Percentiles rank a stretch among this genome's conserved stretches.
These are phyloP conservation scores for Phenganax marumi DNA, from an alignment of 92 coral and sea anemone species.

Conservation along the genomic window DNA sequence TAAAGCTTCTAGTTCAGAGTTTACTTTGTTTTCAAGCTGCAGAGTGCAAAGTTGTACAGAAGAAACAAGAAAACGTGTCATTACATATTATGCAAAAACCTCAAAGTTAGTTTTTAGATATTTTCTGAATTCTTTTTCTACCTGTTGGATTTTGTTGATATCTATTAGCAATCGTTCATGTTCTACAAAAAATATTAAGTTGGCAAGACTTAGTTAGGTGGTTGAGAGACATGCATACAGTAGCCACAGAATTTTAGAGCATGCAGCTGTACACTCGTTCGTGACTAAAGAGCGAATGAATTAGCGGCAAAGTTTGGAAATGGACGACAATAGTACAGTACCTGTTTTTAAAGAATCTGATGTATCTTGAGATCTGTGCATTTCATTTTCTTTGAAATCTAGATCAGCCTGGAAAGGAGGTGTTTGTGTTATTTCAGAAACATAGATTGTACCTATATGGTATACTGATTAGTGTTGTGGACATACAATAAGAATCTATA, in stretches of 20 bases:
- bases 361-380: slow-evolving; percentile 97
- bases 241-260: neutral
- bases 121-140: neutral
- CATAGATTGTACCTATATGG: neutral
- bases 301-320: neutral
- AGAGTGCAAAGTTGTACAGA: neutral
- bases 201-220: neutral
- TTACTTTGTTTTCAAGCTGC: slow-evolving; percentile 85
- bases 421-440: neutral
- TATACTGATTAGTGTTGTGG: neutral
- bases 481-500: too few relatives aligned
- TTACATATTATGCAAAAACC: neutral
- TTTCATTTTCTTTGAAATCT: slow-evolving; percentile 90
- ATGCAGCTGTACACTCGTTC: neutral
- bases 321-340: slow-evolving; percentile 19
- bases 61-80: too few relatives aligned
- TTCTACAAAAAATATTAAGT: slow-evolving; percentile 48
- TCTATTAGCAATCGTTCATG: slow-evolving; percentile 87
- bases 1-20: slow-evolving; percentile 77
- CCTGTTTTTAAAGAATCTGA: slow-evolving; percentile 86
- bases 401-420: slow-evolving; percentile 75
- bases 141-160: slow-evolving; percentile 95
- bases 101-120: neutral
- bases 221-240: neutral
- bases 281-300: neutral